Conservation (phyloP, 2,113 vertebrate species). For the Phocoena sinus region DNA sequence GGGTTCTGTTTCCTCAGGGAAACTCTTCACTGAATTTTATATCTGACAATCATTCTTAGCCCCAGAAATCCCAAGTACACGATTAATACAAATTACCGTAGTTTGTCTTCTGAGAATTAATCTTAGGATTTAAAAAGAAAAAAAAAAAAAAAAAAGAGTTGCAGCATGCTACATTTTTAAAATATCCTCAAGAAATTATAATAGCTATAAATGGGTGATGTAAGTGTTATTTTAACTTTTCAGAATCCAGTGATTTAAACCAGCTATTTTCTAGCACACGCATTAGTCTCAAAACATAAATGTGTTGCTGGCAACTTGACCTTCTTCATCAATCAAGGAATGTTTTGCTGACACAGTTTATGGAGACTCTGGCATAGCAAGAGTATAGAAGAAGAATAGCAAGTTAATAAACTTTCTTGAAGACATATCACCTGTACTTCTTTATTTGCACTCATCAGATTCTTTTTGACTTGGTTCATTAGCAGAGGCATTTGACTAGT, state of each 20-base stretch:
- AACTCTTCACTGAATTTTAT: not conserved
- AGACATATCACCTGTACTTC: not conserved
- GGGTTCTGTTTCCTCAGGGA: not conserved
- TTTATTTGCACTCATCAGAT: not conserved
- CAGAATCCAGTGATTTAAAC: not conserved
- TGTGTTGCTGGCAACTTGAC: not conserved
- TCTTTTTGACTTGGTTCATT: slow-evolving; percentile 21
- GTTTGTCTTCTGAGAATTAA: not conserved
- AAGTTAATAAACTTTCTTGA: slow-evolving; percentile 13
- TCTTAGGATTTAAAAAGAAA: not conserved
- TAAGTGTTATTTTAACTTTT: slow-evolving; percentile 24
- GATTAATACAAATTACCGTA: not conserved
- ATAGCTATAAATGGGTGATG: not conserved
- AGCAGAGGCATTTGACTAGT: not conserved
- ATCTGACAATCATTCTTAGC: not conserved
- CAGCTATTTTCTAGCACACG: not conserved
- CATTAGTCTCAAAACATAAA: not conserved
- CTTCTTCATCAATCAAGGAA: not conserved
- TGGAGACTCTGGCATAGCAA: not conserved
- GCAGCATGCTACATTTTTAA: not conserved
- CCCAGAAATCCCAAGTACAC: not conserved
- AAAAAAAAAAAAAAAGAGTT: not conserved
- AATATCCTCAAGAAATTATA: not conserved
- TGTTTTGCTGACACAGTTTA: not conserved
- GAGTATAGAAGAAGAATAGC: not conserved